phyloP scores from a whole-genome alignment of 1,140 invertebrate species.

The Muscidifurax raptorellus region DNA sequence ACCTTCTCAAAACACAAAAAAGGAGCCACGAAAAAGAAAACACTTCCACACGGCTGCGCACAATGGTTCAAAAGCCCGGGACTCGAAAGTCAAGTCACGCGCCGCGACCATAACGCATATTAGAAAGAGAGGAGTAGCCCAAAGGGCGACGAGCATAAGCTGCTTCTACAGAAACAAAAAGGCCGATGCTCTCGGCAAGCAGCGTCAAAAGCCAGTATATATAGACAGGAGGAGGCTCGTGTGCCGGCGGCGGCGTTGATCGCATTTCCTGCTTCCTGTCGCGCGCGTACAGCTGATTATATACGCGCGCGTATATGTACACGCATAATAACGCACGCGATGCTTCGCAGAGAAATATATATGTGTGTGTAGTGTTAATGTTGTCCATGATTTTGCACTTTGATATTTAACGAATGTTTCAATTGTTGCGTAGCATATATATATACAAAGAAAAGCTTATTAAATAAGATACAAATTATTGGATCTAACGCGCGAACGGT shows the following conservation, averaged over 20 bases:
- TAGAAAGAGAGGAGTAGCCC: not conserved
- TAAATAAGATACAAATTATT: too few species aligned
- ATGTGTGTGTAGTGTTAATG: not conserved
- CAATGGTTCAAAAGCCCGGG: not conserved
- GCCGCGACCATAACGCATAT: not conserved
- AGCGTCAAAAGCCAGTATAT: slow-evolving; percentile 18
- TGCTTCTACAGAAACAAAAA: not conserved
- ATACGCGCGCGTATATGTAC: too few species aligned
- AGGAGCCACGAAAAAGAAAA: not conserved
- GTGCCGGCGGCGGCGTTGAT: not conserved
- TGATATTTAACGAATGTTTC: too few species aligned
- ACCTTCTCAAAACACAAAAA: not conserved
- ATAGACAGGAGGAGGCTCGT: not conserved
- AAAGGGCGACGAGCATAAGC: not conserved
- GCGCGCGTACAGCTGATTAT: not conserved
- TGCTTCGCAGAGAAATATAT: not conserved
- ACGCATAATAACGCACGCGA: not conserved
- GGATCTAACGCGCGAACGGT: too few species aligned
- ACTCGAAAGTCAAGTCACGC: slow-evolving; percentile 28
- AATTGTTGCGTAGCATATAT: too few species aligned
- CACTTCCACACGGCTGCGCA: not conserved
- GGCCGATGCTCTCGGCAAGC: not conserved
- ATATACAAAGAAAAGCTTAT: too few species aligned
- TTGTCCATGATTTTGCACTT: not conserved
- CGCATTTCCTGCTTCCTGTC: slow-evolving; percentile 15